Percentiles rank a stretch among this genome's conserved stretches.
Evolutionary conservation across 2,797 vertebrate species (phyloP).

Genomic region (Gephyroberyx darwinii): DNA sequence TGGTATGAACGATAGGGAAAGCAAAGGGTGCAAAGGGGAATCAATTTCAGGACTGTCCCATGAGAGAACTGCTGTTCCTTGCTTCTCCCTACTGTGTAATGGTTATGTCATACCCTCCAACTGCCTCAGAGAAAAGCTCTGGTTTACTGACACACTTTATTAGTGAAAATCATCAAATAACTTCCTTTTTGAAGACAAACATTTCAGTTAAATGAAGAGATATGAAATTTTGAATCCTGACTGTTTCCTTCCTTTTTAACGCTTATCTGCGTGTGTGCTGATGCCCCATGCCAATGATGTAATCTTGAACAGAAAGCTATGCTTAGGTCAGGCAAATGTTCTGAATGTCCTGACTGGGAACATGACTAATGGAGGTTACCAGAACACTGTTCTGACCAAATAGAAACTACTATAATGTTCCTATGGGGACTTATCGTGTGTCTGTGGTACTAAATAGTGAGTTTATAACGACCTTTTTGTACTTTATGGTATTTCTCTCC

Average conservation of each 20-base stretch:
- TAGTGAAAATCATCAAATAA: constrained; percentile 15
- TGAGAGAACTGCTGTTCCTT: constrained; percentile 72
- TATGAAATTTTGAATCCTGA: background rate
- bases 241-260: background rate
- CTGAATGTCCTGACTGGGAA: too few species aligned
- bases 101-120: constrained; percentile 77
- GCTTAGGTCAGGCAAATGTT: too few species aligned
- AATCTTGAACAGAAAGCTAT: background rate
- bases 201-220: background rate
- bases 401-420: too few species aligned
- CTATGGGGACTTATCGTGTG: too few species aligned
- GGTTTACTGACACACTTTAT: constrained; percentile 53
- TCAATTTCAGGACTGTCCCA: constrained; percentile 71
- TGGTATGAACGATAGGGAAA: constrained; percentile 37
- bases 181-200: constrained; percentile 25
- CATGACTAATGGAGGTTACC: too few species aligned
- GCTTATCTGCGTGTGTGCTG: background rate
- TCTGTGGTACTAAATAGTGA: too few species aligned
- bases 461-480: too few species aligned
- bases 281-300: background rate
- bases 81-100: constrained; percentile 70
- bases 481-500: too few species aligned
- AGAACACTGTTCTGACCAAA: too few species aligned
- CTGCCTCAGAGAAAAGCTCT: constrained; percentile 55
- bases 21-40: constrained; percentile 60